Evolutionary conservation across 2,797 vertebrate genomes (phyloP).

Genomic region (Smutsia temminckii): DNA sequence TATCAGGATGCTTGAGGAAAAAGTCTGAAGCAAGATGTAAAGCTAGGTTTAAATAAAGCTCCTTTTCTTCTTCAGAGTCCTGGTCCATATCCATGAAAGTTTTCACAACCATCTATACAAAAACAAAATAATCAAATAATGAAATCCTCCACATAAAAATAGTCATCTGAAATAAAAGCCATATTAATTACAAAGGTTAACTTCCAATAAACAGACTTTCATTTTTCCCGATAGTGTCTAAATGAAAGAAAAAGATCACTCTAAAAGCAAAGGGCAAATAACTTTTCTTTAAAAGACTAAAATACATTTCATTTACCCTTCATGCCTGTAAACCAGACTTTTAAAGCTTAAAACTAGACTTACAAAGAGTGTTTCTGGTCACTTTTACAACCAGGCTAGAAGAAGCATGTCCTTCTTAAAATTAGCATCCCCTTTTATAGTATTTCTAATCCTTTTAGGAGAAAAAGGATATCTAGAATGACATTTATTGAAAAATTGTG

Average conservation of each 20-base stretch:
- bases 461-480: neutral
- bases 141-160: neutral
- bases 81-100: constrained; percentile 99
- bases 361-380: neutral
- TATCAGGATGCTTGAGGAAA: constrained; percentile 98
- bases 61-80: constrained; percentile 99
- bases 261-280: neutral
- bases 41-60: constrained; percentile 96
- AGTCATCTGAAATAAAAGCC: constrained; percentile 26
- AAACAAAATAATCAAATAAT: constrained; percentile 55
- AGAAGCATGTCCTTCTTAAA: neutral
- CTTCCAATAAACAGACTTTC: constrained; percentile 26
- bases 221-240: neutral
- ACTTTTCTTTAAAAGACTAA: constrained; percentile 25
- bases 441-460: neutral
- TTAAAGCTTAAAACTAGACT: neutral
- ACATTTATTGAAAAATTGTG: neutral
- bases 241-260: neutral
- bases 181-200: neutral
- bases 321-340: neutral
- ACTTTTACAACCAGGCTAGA: constrained; percentile 6
- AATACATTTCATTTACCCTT: constrained; percentile 10
- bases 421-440: neutral
- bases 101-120: constrained; percentile 97
- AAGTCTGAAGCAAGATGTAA: constrained; percentile 99